Base-by-base conservation (phyloP, 1,140 invertebrate genomes). In the Agrilus planipennis region DNA sequence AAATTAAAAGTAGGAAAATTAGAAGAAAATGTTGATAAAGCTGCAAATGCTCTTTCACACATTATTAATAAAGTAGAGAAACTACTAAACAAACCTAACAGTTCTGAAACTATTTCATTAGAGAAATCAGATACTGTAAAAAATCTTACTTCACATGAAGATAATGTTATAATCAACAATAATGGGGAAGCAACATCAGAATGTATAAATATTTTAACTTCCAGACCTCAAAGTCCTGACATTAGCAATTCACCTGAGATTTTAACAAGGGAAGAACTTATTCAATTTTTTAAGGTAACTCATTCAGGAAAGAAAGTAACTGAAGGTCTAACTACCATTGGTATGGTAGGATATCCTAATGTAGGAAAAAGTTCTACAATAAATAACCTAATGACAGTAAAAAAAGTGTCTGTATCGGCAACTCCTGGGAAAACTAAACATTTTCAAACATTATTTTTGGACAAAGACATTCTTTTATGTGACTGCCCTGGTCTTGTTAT, bases 321-420 rank as follows among this genome's bases (percentile, higher is more conserved):
- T 2, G 59, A 68, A 29, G 67, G 62, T 28, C 55, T 79, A 10
- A 74, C 79, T 1, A 90, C 87, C 22, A 76, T 97, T 46, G 92
- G 92, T 28, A 73, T 97, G 62, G 90, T 96, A 49, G 95, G 96
- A 0, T 99, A 99, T 71, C 95, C 95, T 1, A 99, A 99, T 73
- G 96, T 99, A 22, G 96, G 96, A 11, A 99, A 99, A 69, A 97
- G 92, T 69, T 98, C 93, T 31, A 96, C 93, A 3, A 95, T 99
- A 23, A 99, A 99, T 75, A 74, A 89, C 3, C 63, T 99, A 28
- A 69, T 99, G 58, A 75, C 77, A 40, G 69, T 72, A 10, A 99
- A 99, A 62, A 96, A 94, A 68, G 90, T 92, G 1, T 87, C 89
- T 1, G 91, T 96, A 0, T 97, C 92, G 15, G 81, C 89, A 2